phyloP scores from a whole-genome alignment of 2,888 invertebrate genomes.

The Pandemis corylana region DNA sequence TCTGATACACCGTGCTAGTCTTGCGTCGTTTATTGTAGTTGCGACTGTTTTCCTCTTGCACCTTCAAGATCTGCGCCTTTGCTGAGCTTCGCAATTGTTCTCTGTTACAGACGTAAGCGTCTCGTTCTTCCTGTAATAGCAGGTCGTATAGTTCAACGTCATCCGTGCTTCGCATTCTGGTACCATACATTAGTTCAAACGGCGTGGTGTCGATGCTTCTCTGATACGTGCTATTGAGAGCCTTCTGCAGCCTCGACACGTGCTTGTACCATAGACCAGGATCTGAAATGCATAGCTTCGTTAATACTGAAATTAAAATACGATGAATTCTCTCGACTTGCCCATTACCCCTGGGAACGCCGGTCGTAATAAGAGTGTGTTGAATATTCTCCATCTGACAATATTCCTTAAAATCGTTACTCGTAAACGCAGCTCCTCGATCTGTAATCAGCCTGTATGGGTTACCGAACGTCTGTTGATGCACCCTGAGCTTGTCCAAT shows the following conservation, averaged over 20 bases:
- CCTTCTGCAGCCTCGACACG: conserved; percentile 35
- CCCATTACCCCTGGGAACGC: too few relatives aligned
- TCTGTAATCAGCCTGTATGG: too few relatives aligned
- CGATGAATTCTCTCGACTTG: background rate
- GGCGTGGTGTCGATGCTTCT: conserved; percentile 6
- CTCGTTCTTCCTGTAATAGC: background rate
- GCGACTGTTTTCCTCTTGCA: background rate
- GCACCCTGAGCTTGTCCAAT: too few relatives aligned
- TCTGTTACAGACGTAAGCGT: background rate
- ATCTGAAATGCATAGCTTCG: background rate
- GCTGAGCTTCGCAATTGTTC: too few relatives aligned
- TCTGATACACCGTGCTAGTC: too few relatives aligned
- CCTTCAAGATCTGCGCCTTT: too few relatives aligned
- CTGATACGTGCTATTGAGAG: conserved; percentile 15
- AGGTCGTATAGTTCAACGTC: background rate
- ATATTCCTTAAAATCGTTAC: too few relatives aligned
- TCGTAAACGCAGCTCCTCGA: too few relatives aligned
- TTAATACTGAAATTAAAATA: background rate
- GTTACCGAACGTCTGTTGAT: too few relatives aligned
- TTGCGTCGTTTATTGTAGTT: background rate
- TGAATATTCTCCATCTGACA: background rate
- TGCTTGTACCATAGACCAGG: background rate
- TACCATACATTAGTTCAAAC: background rate
- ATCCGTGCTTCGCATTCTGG: background rate
- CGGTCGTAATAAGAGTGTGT: too few relatives aligned